These are phyloP conservation scores for Drosophila tristis DNA, from an alignment of 1,140 invertebrate species.

Conservation along the genomic window DNA sequence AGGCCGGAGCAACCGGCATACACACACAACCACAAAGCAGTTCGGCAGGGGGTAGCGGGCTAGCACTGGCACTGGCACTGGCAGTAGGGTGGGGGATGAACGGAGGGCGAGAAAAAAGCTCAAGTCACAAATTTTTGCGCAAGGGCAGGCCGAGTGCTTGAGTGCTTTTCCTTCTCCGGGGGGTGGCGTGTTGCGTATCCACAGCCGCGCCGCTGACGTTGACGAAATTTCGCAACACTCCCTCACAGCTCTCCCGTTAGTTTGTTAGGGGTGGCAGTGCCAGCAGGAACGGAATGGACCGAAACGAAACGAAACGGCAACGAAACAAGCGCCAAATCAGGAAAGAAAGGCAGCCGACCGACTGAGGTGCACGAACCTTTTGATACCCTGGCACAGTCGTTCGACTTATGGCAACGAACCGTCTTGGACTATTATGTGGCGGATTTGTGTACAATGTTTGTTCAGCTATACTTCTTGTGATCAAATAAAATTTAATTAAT, in stretches of 20 bases:
- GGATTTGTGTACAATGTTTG: too few species aligned
- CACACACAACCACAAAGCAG: conserved; percentile 57
- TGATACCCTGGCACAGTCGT: neutral
- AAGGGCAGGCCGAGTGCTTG: conserved; percentile 69
- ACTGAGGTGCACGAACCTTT: too few species aligned
- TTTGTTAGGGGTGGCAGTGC: conserved; percentile 70
- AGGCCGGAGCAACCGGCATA: conserved; percentile 69
- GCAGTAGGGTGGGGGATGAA: conserved; percentile 6
- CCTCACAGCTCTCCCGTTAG: conserved; percentile 40
- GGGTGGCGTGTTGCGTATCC: conserved; percentile 26
- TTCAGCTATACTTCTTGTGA: too few species aligned
- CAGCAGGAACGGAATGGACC: conserved; percentile 34
- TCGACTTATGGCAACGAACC: neutral
- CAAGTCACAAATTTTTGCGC: conserved; percentile 79
- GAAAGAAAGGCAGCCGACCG: too few species aligned
- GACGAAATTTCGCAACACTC: conserved; percentile 79
- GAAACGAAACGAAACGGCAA: too few species aligned
- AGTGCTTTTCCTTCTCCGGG: conserved; percentile 49
- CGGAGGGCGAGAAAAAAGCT: conserved; percentile 58
- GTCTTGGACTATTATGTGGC: too few species aligned
- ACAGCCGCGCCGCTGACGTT: conserved; percentile 21
- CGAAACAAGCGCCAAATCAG: too few species aligned
- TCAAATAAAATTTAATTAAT: too few species aligned
- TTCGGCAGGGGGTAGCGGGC: neutral
- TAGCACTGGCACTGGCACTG: too few species aligned